Evolutionary conservation across 2,797 vertebrate species (phyloP), one percentile per base, ranked within the genome.

Genomic region (Tapera naevia): DNA sequence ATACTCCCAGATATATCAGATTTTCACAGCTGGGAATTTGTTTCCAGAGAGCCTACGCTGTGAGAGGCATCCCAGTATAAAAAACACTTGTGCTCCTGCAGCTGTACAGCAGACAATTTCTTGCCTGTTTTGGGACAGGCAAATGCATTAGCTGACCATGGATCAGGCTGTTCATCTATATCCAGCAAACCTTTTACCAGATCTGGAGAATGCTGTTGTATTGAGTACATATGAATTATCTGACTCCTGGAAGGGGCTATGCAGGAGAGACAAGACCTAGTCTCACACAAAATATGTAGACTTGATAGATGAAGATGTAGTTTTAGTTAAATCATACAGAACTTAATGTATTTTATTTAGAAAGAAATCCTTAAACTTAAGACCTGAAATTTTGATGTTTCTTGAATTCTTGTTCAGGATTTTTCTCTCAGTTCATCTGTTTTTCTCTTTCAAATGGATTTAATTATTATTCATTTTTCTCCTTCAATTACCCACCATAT

Each of bases 1-100:
- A 3, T 23, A 2, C 5, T 89, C 8, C n/a, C 33, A 86, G 21
- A 28, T 46, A 5, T 28, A 9, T n/a, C 19, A 65, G 37, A 56
- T 62, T 23, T 15, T 81, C 41, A 23, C 27, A 73, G 14, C 17
- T 28, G 11, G 23, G 9, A 64, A 2, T 35, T 28, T 54, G 39
- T 56, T 66, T 89, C 65, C 24, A 50, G 14, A 41, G 45, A 82
- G 9, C 18, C 46, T 89, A 25, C 33, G 37, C 10, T 43, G 4
- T 48, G 46, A 75, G 21, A 33, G 6, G 28, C 15, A 57, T 71
- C 8, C 21, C 79, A 6, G 32, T 41, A 37, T 66, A 72, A 85
- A 56, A 1, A 15, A 53, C 12, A 15, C 10, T 17, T 0, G 0
- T 57, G 5, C 2, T 69, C 18, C n/a, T 82, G 14, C 14, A 74